phyloP scores from a whole-genome alignment of 2,797 vertebrate genomes.

The Sebastes ruberrimus region DNA sequence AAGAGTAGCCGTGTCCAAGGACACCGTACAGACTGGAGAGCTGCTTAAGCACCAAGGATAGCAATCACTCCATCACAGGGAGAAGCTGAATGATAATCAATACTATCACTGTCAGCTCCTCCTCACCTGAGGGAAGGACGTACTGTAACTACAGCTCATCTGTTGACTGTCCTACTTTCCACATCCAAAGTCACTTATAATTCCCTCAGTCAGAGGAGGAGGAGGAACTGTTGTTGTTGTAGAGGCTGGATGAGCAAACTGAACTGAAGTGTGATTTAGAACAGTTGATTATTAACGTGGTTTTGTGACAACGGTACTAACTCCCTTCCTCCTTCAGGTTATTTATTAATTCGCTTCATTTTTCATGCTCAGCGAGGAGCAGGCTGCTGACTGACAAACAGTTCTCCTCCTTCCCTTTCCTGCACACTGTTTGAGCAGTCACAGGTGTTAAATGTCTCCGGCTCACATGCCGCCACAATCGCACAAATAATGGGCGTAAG shows the following conservation, averaged over 20 bases:
- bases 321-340: neutral
- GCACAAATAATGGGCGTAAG: slow-evolving; percentile 11
- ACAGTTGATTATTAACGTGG: neutral
- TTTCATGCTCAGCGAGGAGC: neutral
- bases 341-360: neutral
- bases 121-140: slow-evolving; percentile 49
- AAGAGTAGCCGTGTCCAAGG: slow-evolving; percentile 14
- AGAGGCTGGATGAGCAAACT: neutral
- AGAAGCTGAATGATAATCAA: slow-evolving; percentile 47
- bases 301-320: neutral
- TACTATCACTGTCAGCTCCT: slow-evolving; percentile 46
- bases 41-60: neutral
- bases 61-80: slow-evolving; percentile 16
- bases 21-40: neutral
- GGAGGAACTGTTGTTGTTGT: neutral
- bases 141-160: slow-evolving; percentile 20
- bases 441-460: slow-evolving; percentile 19
- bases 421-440: neutral
- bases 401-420: neutral
- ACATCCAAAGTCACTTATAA: slow-evolving; percentile 9
- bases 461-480: neutral
- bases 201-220: neutral
- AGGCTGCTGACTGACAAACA: neutral
- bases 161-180: slow-evolving; percentile 35
- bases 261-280: neutral